A percentile compares a stretch with the other conserved stretches of the same genome.
phyloP scores from a whole-genome alignment of 1,140 invertebrate species.

The Vollenhovia emeryi region DNA sequence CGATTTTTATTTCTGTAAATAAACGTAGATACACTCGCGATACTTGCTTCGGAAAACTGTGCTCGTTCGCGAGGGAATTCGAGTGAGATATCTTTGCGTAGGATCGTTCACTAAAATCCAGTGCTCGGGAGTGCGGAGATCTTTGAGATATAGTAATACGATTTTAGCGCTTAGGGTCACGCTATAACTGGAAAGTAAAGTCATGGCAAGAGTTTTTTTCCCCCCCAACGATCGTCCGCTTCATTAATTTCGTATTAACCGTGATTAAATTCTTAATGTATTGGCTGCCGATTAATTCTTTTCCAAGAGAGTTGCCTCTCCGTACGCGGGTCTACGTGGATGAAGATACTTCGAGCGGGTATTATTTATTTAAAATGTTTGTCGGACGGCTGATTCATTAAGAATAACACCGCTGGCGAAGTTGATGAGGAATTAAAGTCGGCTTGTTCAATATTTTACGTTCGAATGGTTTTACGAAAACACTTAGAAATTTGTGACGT shows the following conservation, averaged over 20 bases:
- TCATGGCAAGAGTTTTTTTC: neutral
- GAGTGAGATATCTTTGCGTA: neutral
- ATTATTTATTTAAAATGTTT: neutral
- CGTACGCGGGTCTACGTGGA: neutral
- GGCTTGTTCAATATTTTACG: neutral
- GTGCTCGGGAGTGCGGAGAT: neutral
- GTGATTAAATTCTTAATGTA: conserved; percentile 44
- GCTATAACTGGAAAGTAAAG: conserved; percentile 22
- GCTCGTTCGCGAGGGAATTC: conserved; percentile 17
- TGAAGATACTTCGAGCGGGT: neutral
- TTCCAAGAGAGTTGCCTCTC: neutral
- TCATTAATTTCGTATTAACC: conserved; percentile 58
- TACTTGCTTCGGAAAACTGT: conserved; percentile 7
- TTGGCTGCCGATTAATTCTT: neutral
- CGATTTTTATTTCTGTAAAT: neutral
- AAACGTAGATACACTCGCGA: neutral
- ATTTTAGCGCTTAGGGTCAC: conserved; percentile 16
- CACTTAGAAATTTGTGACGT: conserved; percentile 54
- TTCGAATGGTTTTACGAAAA: conserved; percentile 16
- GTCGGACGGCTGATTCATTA: neutral
- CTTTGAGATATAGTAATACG: conserved; percentile 34
- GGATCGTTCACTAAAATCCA: neutral
- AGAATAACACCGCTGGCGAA: neutral
- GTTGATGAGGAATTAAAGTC: neutral
- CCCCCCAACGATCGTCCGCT: conserved; percentile 20